phyloP scores from a whole-genome alignment of 2,888 invertebrate genomes.

The Scelioninae gen. 2 region DNA sequence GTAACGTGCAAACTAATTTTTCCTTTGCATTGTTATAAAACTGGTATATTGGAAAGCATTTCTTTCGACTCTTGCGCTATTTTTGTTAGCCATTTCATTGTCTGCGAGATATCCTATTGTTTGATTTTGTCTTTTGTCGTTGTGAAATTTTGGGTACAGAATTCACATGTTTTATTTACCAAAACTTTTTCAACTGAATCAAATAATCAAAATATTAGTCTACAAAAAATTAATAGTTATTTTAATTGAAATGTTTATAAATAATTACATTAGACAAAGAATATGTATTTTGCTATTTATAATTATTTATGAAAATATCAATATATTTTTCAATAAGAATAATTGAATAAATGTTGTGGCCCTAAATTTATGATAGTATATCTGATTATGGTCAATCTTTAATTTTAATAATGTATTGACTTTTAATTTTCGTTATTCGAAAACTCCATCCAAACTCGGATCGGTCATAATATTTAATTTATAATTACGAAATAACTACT shows the following conservation, averaged over 20 bases:
- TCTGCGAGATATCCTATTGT: slow-evolving; percentile 15
- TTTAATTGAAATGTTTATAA: not conserved
- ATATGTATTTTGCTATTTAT: too few species aligned
- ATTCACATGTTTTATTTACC: slow-evolving; percentile 8
- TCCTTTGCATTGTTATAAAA: slow-evolving; percentile 22
- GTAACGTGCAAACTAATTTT: slow-evolving; percentile 31
- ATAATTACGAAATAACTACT: too few species aligned
- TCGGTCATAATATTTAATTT: too few species aligned
- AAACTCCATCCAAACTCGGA: too few species aligned
- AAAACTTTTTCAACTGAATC: slow-evolving; percentile 6
- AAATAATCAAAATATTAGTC: not conserved
- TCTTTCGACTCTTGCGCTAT: slow-evolving; percentile 10
- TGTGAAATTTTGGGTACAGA: slow-evolving; percentile 9
- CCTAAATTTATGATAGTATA: too few species aligned
- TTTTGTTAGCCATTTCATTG: slow-evolving; percentile 29
- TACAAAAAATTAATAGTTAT: not conserved
- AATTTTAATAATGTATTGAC: too few species aligned
- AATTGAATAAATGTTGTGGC: too few species aligned
- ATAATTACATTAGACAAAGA: too few species aligned
- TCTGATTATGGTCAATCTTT: too few species aligned
- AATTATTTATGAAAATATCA: too few species aligned
- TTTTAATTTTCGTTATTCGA: too few species aligned
- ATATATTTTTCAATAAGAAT: too few species aligned
- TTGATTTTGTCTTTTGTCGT: slow-evolving; percentile 14
- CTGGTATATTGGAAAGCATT: slow-evolving; percentile 13